Evolutionary conservation across 2,113 vertebrate species (phyloP), one percentile per base, ranked within the genome.

Genomic region (Cyprinodon variegatus): DNA sequence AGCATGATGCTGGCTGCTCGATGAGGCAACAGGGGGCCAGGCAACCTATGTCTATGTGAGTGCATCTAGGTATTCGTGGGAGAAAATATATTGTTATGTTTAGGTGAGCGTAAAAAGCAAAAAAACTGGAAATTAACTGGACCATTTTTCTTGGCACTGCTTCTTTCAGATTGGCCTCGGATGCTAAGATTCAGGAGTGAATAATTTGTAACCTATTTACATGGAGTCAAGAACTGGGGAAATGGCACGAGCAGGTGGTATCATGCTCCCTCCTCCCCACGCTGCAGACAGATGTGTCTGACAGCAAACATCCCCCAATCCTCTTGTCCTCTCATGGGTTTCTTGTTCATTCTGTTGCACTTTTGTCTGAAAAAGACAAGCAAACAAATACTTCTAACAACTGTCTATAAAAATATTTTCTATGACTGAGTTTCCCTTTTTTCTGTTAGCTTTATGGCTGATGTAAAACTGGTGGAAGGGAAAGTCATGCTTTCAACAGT

Each of bases 171-270:
- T 48, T 69, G 10, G 11, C 53, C 78, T 65, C 0, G 14, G 36
- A 78, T 80, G 66, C 74, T 90, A 80, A 86, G 86, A 92, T 91
- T 78, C 66, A n/a, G 68, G 78, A 84, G 81, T 72, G 89, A 92
- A 92, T 93, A 91, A 92, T 93, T 91, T 93, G 92, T 93, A 89
- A 88, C 74, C 89, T 87, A 88, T 94, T 91, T 91, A 76, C 91
- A 90, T 79, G 82, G 74, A 88, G 78, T 72, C 65, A 86, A 77
- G 75, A 86, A 83, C 71, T 71, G 79, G 85, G 87, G 86, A 88
- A 82, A 86, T 79, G 78, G 76, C 79, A 77, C 38, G 85, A 93
- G 91, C 94, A 90, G 91, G 91, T 93, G 93, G 92, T 75, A 53
- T 66, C 69, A 72, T 59, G 82, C 82, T 76, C 79, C 62, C 81